Evolutionary conservation across 2,113 vertebrate genomes (phyloP).

Genomic region (Psettodes erumei): DNA sequence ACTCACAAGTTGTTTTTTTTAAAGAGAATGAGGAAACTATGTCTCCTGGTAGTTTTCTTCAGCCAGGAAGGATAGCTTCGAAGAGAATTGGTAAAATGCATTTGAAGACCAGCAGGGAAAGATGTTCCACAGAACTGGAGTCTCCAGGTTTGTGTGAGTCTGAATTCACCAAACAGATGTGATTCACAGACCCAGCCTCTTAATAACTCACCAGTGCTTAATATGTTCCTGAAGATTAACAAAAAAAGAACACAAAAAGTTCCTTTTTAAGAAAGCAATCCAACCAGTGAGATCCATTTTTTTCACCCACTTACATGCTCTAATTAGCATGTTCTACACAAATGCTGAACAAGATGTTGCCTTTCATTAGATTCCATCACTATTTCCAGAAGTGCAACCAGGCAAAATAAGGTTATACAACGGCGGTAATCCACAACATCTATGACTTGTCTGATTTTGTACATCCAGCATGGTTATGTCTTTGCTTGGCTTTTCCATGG

Average conservation of each 20-base stretch:
- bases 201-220: not conserved
- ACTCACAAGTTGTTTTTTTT: not conserved
- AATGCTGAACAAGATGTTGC: conserved; percentile 12
- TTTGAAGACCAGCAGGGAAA: not conserved
- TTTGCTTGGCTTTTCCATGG: no score
- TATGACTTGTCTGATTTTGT: no score
- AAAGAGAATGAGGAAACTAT: not conserved
- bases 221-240: no score
- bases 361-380: no score
- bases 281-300: not conserved
- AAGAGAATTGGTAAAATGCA: conserved; percentile 7
- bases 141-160: conserved; percentile 24
- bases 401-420: no score
- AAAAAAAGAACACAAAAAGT: no score
- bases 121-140: conserved; percentile 5
- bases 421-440: no score
- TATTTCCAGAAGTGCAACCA: no score
- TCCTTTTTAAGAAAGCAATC: no score
- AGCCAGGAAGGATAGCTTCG: not conserved
- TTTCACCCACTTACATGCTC: no score
- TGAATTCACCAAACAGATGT: not conserved
- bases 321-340: no score
- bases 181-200: not conserved
- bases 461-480: no score
- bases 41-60: conserved; percentile 5